Evolutionary conservation across 2,797 vertebrate genomes (phyloP).

Genomic region (Anableps anableps): DNA sequence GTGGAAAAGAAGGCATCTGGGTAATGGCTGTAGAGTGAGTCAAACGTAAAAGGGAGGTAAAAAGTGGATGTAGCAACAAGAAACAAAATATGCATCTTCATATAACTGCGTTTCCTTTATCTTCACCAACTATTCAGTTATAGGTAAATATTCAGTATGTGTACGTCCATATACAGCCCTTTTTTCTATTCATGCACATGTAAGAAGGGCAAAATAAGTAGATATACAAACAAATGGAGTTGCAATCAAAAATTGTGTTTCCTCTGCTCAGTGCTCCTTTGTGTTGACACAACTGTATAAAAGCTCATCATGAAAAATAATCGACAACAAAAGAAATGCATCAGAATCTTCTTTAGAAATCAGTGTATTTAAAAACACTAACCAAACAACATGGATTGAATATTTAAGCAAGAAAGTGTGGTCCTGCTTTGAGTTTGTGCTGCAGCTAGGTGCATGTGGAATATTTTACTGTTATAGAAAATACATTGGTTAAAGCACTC

Average conservation of each 20-base stretch:
- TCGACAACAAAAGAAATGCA: neutral
- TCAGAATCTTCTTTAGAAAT: neutral
- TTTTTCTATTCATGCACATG: neutral
- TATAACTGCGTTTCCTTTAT: neutral
- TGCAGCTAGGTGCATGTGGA: neutral
- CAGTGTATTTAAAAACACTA: neutral
- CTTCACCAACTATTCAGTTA: neutral
- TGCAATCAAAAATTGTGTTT: neutral
- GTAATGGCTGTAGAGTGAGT: neutral
- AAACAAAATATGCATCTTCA: slow-evolving; percentile 9
- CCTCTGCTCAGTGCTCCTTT: neutral
- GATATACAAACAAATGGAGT: neutral
- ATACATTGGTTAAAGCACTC: neutral
- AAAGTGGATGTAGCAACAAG: neutral
- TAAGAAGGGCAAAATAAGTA: neutral
- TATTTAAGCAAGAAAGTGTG: neutral
- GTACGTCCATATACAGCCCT: neutral
- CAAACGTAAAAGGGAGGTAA: neutral
- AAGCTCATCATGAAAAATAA: neutral
- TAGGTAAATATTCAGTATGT: neutral
- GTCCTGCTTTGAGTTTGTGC: neutral
- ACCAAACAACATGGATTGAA: neutral
- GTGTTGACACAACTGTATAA: neutral
- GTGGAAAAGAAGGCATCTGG: neutral
- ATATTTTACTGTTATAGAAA: neutral